Percentiles rank a stretch among this genome's conserved stretches.
phyloP scores from a whole-genome alignment of 1,140 invertebrate species.

The Berghia stephanieae region DNA sequence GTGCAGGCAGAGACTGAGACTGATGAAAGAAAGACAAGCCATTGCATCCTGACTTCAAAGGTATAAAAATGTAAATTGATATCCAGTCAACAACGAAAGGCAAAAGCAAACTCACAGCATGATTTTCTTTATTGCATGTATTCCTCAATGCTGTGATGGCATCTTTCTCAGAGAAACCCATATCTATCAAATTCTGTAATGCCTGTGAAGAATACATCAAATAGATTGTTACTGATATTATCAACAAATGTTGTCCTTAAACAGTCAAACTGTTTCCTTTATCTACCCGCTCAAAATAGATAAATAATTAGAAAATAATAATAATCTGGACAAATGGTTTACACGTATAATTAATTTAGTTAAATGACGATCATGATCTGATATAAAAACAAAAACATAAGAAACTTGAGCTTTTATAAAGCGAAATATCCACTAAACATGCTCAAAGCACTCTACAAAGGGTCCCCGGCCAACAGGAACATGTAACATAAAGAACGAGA shows the following conservation, averaged over 20 bases:
- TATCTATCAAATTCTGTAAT: constrained; percentile 70
- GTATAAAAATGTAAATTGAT: too few species aligned
- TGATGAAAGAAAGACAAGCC: background rate
- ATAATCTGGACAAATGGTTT: background rate
- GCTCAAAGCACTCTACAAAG: too few species aligned
- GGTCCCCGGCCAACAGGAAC: too few species aligned
- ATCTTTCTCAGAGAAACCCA: constrained; percentile 74
- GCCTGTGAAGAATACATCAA: constrained; percentile 56
- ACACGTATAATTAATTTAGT: background rate
- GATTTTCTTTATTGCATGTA: constrained; percentile 72
- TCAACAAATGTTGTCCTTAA: too few species aligned
- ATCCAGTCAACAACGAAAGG: too few species aligned
- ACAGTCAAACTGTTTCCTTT: too few species aligned
- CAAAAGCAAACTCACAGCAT: constrained; percentile 68
- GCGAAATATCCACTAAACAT: too few species aligned
- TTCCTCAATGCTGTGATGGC: constrained; percentile 71
- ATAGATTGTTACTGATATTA: too few species aligned
- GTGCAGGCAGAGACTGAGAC: background rate
- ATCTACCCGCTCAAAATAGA: constrained; percentile 6
- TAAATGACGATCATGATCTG: background rate
- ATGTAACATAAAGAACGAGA: too few species aligned
- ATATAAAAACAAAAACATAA: too few species aligned
- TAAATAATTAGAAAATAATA: background rate
- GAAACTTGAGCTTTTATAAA: too few species aligned
- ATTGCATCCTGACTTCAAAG: background rate